Base-by-base conservation (phyloP, 1,140 invertebrate species). In the Diprion similis region DNA sequence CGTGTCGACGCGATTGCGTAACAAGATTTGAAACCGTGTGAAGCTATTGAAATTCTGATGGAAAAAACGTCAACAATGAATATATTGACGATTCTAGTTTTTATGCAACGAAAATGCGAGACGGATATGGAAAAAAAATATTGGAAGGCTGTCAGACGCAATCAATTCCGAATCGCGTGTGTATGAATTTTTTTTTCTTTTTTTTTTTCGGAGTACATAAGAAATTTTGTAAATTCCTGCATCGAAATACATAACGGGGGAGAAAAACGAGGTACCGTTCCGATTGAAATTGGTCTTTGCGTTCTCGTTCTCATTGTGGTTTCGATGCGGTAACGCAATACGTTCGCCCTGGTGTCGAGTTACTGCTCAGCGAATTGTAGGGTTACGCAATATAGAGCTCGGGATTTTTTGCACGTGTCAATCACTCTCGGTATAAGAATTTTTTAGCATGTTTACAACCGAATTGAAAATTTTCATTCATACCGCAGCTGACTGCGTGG, bases 71-170 rank as follows among this genome's bases (percentile, higher is more conserved):
- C 24, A 37, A 37, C 24, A 37, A 37, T 37, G 24, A 37, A 37
- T 37, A 37, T 37, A 37, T 37, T 37, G 24, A 37, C 24, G 24
- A 37, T 37, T 37, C 24, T 1, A 37, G 24, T 37, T 37, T 37
- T 37, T 37, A 37, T 6, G 24, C 24, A 15, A 17, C 59, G 59
- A 37, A 7, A 64, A 17, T 64, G 13, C 59, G 59, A 15, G 59
- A 15, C 59, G 59, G 59, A 17, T 18, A 15, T 64, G 59, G n/a
- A 45, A 71, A 71, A 48, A 66, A 15, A 71, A 10, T 10, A 13
- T 37, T 37, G 76, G 80, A 75, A 82, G 79, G 79, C 81, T 82
- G 81, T 82, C 81, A 81, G 75, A 76, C 75, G 77, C 74, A 79
- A 79, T 82, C 78, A 82, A 47, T 15, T 59, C 51, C 11, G 51